Evolutionary conservation across 2,113 vertebrate species (phyloP).

Genomic region (Crotalus tigris): DNA sequence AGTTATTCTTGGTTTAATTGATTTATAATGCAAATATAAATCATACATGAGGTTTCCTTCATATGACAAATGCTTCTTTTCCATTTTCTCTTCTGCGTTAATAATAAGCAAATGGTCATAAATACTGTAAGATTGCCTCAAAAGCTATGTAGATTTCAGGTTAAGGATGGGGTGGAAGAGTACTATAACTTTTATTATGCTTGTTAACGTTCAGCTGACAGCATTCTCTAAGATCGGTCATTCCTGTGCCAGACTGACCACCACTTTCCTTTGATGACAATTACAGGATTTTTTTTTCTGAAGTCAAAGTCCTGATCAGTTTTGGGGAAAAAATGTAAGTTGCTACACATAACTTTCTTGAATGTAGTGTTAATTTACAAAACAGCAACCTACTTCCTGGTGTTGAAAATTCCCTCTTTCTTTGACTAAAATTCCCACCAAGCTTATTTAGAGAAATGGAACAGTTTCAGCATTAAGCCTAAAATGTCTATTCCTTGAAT

Average conservation of each 20-base stretch:
- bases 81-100: not conserved
- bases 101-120: not conserved
- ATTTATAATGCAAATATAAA: not conserved
- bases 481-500: not conserved
- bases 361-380: not conserved
- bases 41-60: not conserved
- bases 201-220: not conserved
- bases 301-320: not conserved
- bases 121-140: not conserved
- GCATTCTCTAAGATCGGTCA: not conserved
- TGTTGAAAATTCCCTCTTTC: not conserved
- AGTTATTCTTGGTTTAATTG: not conserved
- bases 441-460: not conserved
- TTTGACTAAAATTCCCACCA: not conserved
- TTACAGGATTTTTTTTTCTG: not conserved
- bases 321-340: not conserved
- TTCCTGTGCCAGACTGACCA: not conserved
- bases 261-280: not conserved
- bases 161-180: not conserved
- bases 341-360: not conserved
- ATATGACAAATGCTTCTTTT: not conserved
- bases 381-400: not conserved
- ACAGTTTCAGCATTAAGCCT: not conserved
- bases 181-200: not conserved
- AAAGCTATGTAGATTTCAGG: not conserved